These are phyloP conservation scores for Eupithecia subumbrata DNA, from an alignment of 2,888 invertebrate species.

Conservation along the genomic window DNA sequence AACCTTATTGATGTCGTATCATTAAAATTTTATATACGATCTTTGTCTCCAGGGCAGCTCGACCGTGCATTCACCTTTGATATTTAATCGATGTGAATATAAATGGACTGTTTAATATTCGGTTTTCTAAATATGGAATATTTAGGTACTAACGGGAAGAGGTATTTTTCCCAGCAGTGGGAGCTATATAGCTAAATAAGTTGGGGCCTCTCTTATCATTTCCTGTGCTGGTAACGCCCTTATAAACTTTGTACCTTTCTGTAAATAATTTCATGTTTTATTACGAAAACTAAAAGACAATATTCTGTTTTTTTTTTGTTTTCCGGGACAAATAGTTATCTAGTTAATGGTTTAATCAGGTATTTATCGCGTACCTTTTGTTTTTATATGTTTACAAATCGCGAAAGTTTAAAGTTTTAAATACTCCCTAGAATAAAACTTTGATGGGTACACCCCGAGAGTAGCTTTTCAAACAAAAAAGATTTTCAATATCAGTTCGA, in stretches of 20 bases:
- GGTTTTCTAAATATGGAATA: background rate
- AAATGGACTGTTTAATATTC: background rate
- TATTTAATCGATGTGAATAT: background rate
- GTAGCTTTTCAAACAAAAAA: too few species aligned
- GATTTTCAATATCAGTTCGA: too few species aligned
- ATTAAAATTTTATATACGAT: background rate
- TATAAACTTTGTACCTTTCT: background rate
- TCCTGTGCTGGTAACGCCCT: background rate
- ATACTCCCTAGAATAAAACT: too few species aligned
- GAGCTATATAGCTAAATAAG: too few species aligned
- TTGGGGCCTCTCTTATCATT: background rate
- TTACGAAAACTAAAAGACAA: background rate
- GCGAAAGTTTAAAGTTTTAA: too few species aligned
- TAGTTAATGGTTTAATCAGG: too few species aligned
- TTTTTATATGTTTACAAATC: too few species aligned
- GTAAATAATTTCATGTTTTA: background rate
- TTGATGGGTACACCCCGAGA: too few species aligned
- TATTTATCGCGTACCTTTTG: too few species aligned
- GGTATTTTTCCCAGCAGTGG: background rate
- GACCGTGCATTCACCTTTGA: constrained; percentile 8
- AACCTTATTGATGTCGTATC: background rate
- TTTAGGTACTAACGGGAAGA: too few species aligned
- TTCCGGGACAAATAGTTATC: too few species aligned
- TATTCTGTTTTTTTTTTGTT: too few species aligned
- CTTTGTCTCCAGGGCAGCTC: background rate